Base-by-base conservation (phyloP, 1,140 invertebrate species). In the Scaptomyza hsui region DNA sequence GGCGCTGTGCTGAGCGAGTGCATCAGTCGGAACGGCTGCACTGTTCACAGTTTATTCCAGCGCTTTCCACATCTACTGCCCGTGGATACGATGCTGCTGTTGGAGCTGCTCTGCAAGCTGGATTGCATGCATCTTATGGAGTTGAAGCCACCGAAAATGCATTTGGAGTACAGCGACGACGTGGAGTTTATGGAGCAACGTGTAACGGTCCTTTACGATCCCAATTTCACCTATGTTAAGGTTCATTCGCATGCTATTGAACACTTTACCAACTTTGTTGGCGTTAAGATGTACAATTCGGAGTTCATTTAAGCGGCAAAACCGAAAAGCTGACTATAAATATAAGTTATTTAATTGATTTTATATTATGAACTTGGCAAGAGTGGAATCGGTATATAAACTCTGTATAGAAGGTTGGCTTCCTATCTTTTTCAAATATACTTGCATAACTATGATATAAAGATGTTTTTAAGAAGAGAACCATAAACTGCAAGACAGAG, bases 1-100 rank as follows among this genome's bases (percentile, higher is more conserved):
- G 94, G 94, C 21, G 92, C 94, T 9, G 78, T 96, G 44, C 90
- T 96, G 21, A 92, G 93, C 4, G 93, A 94, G 57, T 94, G 95
- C 56, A 92, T 95, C 68, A 91, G 92, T 9, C 92, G 93, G 71
- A 94, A 95, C 0, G 94, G 94, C 3, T 90, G 93, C 37, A 90
- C 91, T 0, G 82, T 95, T 49, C 73, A 89, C 4, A 92, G 92
- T 35, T 70, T 95, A 1, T 93, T 93, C 69, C 83, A 92, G 15
- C 92, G 93, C 64, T 95, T 94, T 77, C 79, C 88, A 16, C 89
- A 90, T 39, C 61, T 93, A 15, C 88, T 90, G 39, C 91, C 92
- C 0, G 89, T 91, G 9, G 91, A 92, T 51, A 51, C 86, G 5
- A 82, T 78, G 75, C 75, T 80, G 19, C 45, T 91, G 9, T 51